Conservation (phyloP, 2,888 invertebrate genomes). For the Dynastes grantii region DNA sequence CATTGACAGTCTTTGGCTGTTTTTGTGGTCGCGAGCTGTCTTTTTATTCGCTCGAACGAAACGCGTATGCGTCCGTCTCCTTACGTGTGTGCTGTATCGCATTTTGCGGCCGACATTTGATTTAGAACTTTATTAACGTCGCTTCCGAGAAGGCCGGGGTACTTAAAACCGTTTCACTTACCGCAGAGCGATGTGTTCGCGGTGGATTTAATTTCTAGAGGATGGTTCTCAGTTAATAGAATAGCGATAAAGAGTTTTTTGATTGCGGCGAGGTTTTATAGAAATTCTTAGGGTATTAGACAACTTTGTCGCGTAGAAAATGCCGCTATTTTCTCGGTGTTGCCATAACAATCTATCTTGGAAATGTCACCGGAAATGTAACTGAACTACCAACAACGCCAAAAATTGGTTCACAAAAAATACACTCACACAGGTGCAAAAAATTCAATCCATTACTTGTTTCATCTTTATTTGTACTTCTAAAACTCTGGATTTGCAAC, state of each 20-base stretch:
- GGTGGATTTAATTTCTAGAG: neutral
- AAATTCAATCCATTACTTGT: too few relatives aligned
- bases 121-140: conserved; percentile 35
- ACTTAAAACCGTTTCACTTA: conserved; percentile 4
- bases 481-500: too few relatives aligned
- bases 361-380: too few relatives aligned
- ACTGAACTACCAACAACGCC: too few relatives aligned
- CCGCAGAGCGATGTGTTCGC: neutral
- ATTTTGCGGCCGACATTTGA: conserved; percentile 1
- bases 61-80: neutral
- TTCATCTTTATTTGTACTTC: too few relatives aligned
- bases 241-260: neutral
- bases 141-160: conserved; percentile 6
- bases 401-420: too few relatives aligned
- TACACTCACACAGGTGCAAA: too few relatives aligned
- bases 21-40: conserved; percentile 30
- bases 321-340: too few relatives aligned
- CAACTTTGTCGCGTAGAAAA: too few relatives aligned
- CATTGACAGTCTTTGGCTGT: conserved; percentile 36
- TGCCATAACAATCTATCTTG: too few relatives aligned
- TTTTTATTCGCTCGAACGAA: neutral
- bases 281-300: too few relatives aligned
- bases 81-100: neutral
- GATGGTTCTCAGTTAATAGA: neutral
- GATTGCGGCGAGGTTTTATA: too few relatives aligned